Evolutionary conservation across 2,888 invertebrate species (phyloP).

Genomic region (Tachina lurida): DNA sequence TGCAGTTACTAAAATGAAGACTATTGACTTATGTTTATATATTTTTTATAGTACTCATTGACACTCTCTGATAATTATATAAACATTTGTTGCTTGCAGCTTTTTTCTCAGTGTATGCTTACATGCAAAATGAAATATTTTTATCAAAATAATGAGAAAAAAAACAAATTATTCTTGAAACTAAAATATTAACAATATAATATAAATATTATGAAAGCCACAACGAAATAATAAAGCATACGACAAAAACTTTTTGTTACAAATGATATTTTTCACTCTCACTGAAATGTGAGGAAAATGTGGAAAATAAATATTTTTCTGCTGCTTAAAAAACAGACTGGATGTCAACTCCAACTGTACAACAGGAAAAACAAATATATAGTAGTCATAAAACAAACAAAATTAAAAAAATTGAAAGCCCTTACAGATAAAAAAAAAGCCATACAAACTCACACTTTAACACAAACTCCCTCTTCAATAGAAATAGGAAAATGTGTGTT

Average conservation of each 20-base stretch:
- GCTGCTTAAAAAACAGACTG: background rate
- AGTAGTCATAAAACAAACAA: background rate
- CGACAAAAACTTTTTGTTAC: background rate
- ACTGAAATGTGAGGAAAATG: background rate
- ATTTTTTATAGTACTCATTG: too few species aligned
- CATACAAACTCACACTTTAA: background rate
- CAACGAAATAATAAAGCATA: background rate
- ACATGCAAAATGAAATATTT: background rate
- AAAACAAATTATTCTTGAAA: background rate
- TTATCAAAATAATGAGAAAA: background rate
- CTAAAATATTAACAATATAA: constrained; percentile 4
- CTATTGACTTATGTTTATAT: too few species aligned
- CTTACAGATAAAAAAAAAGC: constrained; percentile 21
- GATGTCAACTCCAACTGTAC: constrained; percentile 18
- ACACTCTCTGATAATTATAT: too few species aligned
- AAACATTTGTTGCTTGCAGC: too few species aligned
- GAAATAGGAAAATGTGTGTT: background rate
- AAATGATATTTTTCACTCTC: background rate
- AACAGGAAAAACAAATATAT: background rate
- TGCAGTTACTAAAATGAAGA: too few species aligned
- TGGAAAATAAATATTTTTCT: background rate
- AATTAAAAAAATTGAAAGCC: constrained; percentile 19
- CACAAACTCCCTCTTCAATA: background rate
- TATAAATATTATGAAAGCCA: constrained; percentile 1
- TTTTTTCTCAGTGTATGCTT: too few species aligned